Evolutionary conservation across 2,113 vertebrate genomes (phyloP), one percentile per base, ranked within the genome.

Genomic region (Eretmochelys imbricata): DNA sequence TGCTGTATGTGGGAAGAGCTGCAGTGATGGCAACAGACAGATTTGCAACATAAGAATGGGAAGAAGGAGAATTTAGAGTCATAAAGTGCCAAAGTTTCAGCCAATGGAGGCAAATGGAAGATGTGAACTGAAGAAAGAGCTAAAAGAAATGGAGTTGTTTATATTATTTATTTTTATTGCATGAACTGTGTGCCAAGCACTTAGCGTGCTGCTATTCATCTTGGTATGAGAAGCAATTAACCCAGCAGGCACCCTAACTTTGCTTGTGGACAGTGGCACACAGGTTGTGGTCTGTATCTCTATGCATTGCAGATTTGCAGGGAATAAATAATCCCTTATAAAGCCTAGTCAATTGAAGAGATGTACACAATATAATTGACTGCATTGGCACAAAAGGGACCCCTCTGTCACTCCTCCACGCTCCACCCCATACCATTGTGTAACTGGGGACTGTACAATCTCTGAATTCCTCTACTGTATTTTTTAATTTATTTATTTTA

Each of bases 31-130:
- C 90, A 96, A 81, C 93, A 85, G 92, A 92, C 93, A 69, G 89
- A 25, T 2, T n/a, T 0, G 3, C 85, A 91, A 80, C 25, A 25
- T 87, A 95, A 91, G 75, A 90, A 94, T 93, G 38, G 96, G n/a
- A 48, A 93, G 89, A 91, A 93, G 79, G 88, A 94, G 96, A 91
- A 96, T 81, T 96, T 94, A 91, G 96, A 89, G 85, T 51, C 13
- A 1, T 85, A 89, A 25, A 31, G 96, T 97, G 97, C 96, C 97
- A 97, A 94, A 95, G 93, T 2, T 88, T 90, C 89, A 97, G 96
- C 96, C 96, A 97, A 14, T 48, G 38, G 65, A 76, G 22, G 95
- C 88, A 97, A 96, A 97, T 96, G 97, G 92, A 97, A 95, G 51
- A 80, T 91, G 90, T 94, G 95, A 96, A 95, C 88, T 81, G 91